Evolutionary conservation across 2,797 vertebrate genomes (phyloP), one percentile per base, ranked within the genome.

Genomic region (Bothrops alternatus): DNA sequence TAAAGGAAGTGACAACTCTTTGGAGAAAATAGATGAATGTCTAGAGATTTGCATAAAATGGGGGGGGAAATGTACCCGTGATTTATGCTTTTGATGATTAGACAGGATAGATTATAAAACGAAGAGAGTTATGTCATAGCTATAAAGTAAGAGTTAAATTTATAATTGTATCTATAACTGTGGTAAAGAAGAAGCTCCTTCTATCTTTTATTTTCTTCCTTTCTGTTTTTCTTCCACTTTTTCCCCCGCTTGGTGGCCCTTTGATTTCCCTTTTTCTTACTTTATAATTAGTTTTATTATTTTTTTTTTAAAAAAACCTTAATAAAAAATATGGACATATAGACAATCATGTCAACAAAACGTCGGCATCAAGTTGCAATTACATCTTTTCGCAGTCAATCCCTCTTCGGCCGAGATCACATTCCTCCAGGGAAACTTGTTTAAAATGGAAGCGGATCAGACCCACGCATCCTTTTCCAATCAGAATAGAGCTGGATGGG

Each of bases 361-460:
- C 55, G 3, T 96, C 95, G n/a, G 92, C 57, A 26, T 92, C 94
- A 92, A 93, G 90, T 95, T 92, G 56, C 93, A 92, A 94, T 96
- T 96, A 95, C 89, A 95, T 86, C 88, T 95, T 94, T 92, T 89
- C 87, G 95, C 93, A 93, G 96, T 96, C 95, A 94, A 93, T 20
- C 95, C 94, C 18, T 93, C 91, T 92, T 93, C 94, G 18, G 25
- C 47, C 3, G n/a, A 20, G 2, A 18, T 18, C n/a, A 73, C 32
- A 73, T 73, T 37, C 37, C 93, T 93, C 32, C 65, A n/a, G n/a
- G n/a, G n/a, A n/a, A n/a, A n/a, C n/a, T 93, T 88, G 58, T 55
- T 94, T 91, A 90, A 92, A 89, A 94, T 85, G 91, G 58, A 93
- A 91, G 93, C 87, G 94, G 61, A 92, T 32, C 86, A 93, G 94